Evolutionary conservation across 2,888 invertebrate genomes (phyloP).

Genomic region (Cheilosia vernalis): DNA sequence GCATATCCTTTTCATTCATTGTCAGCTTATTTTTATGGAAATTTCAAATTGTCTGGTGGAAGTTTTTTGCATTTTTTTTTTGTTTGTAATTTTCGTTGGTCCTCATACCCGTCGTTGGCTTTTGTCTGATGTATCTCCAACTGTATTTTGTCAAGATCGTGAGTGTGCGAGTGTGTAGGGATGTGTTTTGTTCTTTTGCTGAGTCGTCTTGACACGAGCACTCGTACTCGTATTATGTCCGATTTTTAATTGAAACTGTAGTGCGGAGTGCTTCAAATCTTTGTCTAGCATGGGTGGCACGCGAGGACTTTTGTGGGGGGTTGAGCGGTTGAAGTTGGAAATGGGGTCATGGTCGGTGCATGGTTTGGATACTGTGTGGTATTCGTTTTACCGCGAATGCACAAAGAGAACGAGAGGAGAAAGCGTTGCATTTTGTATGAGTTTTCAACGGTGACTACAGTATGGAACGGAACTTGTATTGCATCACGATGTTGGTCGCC

Average conservation of each 20-base stretch:
- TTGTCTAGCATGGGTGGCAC: slow-evolving; percentile 27
- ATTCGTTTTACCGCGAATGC: slow-evolving; percentile 66
- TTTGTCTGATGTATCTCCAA: slow-evolving; percentile 22
- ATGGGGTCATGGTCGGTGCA: slow-evolving; percentile 67
- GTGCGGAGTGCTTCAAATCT: slow-evolving; percentile 27
- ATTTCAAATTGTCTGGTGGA: slow-evolving; percentile 71
- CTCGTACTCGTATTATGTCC: slow-evolving; percentile 51
- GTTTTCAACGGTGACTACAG: slow-evolving; percentile 59
- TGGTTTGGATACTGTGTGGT: slow-evolving; percentile 49
- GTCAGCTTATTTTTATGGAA: slow-evolving; percentile 74
- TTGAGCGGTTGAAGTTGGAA: slow-evolving; percentile 26
- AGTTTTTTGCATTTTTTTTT: slow-evolving; percentile 19
- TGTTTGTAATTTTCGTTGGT: not conserved
- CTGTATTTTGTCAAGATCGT: slow-evolving; percentile 20
- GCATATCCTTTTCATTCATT: slow-evolving; percentile 72
- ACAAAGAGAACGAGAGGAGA: slow-evolving; percentile 30
- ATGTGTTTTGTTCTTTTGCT: slow-evolving; percentile 41
- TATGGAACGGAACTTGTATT: slow-evolving; percentile 18
- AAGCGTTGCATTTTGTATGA: slow-evolving; percentile 53
- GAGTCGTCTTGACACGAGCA: slow-evolving; percentile 61
- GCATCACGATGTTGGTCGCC: not conserved
- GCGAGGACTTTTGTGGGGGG: not conserved
- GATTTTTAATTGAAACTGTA: slow-evolving; percentile 70
- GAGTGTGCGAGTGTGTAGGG: not conserved
- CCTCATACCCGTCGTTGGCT: slow-evolving; percentile 19